Evolutionary conservation across 2,113 vertebrate species (phyloP).

Genomic region (Phocoena sinus): DNA sequence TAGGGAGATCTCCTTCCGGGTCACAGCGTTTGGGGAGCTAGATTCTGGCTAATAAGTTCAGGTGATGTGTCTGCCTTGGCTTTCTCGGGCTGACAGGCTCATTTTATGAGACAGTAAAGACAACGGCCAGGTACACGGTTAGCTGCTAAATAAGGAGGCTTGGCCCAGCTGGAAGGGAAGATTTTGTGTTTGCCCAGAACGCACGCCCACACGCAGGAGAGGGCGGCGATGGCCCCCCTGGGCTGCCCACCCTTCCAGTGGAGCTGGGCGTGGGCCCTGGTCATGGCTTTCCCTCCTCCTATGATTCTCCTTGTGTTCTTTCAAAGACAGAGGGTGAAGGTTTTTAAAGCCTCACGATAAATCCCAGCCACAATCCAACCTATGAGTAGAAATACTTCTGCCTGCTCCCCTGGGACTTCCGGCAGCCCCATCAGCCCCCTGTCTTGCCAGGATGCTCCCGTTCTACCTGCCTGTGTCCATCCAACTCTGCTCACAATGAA

Average conservation of each 20-base stretch:
- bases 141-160: background rate
- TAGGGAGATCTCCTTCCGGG: background rate
- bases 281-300: background rate
- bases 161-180: background rate
- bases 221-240: fast-evolving
- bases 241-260: too few species aligned
- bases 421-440: background rate
- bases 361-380: background rate
- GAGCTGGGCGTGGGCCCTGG: background rate
- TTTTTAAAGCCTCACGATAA: background rate
- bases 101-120: background rate
- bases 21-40: background rate
- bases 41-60: background rate
- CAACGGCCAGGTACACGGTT: background rate
- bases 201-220: fast-evolving
- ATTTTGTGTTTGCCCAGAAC: background rate
- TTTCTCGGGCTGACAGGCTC: background rate
- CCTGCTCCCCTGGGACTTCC: background rate
- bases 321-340: background rate
- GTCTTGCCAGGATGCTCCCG: background rate
- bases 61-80: background rate
- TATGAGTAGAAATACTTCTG: background rate
- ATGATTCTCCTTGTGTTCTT: background rate
- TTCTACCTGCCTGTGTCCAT: background rate
- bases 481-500: background rate